Conservation (phyloP, 2,797 vertebrate species). For the Alauda arvensis region DNA sequence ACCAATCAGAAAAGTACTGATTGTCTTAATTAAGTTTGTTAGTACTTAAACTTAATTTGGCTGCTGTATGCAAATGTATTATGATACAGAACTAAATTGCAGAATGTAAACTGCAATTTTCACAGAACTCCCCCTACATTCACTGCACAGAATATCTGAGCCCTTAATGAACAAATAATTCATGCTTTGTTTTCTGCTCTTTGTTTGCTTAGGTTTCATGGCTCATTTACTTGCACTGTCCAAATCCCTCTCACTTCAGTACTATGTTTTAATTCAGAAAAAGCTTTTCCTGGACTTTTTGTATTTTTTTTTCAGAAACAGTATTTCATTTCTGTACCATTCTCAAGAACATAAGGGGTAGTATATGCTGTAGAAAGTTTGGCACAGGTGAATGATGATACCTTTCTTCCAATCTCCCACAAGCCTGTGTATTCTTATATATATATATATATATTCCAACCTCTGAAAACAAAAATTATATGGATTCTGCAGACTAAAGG, state of each 20-base stretch:
- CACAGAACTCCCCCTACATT: background rate
- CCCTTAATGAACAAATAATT: background rate
- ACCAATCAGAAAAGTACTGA: background rate
- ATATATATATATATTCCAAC: background rate
- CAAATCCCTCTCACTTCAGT: background rate
- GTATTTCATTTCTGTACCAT: background rate
- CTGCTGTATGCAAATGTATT: background rate
- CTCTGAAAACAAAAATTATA: background rate
- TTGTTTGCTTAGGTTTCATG: conserved; percentile 5
- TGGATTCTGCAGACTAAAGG: background rate
- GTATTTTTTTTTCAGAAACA: background rate
- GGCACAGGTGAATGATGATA: background rate
- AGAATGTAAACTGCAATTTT: background rate
- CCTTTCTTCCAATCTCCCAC: background rate
- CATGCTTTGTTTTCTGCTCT: conserved; percentile 1
- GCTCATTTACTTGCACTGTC: background rate
- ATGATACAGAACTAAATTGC: background rate
- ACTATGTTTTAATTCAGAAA: background rate
- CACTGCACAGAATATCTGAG: background rate
- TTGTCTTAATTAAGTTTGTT: background rate
- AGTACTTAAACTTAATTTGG: background rate
- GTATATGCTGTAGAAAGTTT: background rate
- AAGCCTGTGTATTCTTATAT: background rate
- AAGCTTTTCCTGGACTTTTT: background rate
- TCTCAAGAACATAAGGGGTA: background rate